phyloP scores from a whole-genome alignment of 92 coral and sea anemone species.

The Porites evermanni region DNA sequence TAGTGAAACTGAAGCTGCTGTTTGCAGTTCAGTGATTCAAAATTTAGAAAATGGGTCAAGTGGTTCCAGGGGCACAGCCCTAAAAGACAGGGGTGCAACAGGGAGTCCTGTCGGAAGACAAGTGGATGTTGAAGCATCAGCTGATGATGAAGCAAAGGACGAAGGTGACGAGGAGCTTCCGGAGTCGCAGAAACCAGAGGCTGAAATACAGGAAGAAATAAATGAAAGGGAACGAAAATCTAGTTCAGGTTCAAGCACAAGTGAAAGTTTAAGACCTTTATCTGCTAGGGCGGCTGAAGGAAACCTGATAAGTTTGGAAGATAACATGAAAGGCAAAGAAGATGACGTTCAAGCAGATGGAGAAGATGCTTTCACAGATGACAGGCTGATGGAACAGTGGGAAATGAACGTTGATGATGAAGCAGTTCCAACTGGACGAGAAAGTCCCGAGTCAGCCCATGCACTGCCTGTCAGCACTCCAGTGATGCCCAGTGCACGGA shows the following conservation, averaged over 20 bases:
- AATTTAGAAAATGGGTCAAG: constrained; percentile 7
- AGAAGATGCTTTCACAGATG: constrained; percentile 27
- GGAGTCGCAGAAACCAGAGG: constrained; percentile 53
- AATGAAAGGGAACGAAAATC: constrained; percentile 46
- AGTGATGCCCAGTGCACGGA: not conserved
- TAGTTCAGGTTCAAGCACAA: constrained; percentile 45
- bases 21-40: not conserved
- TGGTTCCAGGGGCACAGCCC: constrained; percentile 16
- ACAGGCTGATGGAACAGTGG: constrained; percentile 14
- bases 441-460: constrained; percentile 57
- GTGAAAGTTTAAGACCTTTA: constrained; percentile 54
- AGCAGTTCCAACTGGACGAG: constrained; percentile 55
- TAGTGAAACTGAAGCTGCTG: constrained; percentile 25
- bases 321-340: not conserved
- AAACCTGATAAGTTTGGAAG: constrained; percentile 22
- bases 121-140: constrained; percentile 53
- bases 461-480: constrained; percentile 59
- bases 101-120: constrained; percentile 45
- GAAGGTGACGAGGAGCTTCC: constrained; percentile 53
- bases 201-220: constrained; percentile 40
- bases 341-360: constrained; percentile 35
- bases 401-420: constrained; percentile 38
- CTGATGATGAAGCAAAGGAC: constrained; percentile 56
- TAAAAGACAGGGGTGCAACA: constrained; percentile 17
- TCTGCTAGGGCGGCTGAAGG: constrained; percentile 48